Conservation (phyloP, 2,888 invertebrate species). For the Drosophila stalkeri region DNA sequence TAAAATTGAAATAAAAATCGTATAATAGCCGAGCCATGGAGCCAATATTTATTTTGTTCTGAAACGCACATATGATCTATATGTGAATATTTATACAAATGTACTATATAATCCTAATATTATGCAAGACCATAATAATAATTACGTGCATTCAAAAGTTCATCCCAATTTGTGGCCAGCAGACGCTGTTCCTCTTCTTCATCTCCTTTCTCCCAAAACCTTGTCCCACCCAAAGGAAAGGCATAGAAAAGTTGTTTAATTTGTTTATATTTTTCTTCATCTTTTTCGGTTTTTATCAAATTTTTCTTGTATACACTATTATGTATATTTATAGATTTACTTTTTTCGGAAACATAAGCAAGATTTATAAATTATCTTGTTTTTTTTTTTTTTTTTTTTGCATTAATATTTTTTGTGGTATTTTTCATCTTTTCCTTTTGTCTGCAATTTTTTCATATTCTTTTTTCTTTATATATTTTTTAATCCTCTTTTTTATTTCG, state of each 20-base stretch:
- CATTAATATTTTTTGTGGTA: constrained; percentile 53
- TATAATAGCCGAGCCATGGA: constrained; percentile 74
- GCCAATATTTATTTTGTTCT: constrained; percentile 16
- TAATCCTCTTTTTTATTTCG: constrained; percentile 48
- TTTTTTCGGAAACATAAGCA: constrained; percentile 52
- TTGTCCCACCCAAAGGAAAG: constrained; percentile 78
- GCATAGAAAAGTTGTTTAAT: constrained; percentile 73
- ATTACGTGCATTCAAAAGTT: not conserved
- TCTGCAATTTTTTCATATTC: constrained; percentile 53
- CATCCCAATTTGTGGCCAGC: constrained; percentile 2
- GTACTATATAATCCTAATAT: constrained; percentile 29
- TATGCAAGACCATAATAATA: constrained; percentile 6
- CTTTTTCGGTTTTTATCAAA: constrained; percentile 67
- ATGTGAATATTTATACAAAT: constrained; percentile 8
- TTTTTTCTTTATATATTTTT: constrained; percentile 52
- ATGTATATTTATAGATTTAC: constrained; percentile 57
- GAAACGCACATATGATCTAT: constrained; percentile 11
- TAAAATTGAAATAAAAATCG: constrained; percentile 70
- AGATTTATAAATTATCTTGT: constrained; percentile 56
- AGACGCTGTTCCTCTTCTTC: not conserved
- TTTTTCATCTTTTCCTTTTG: constrained; percentile 64
- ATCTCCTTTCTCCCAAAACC: constrained; percentile 34
- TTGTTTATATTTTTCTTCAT: constrained; percentile 78
- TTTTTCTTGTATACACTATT: constrained; percentile 64
- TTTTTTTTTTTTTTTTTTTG: constrained; percentile 43